These are phyloP conservation scores for Seriola dumerili DNA, from an alignment of 2,113 vertebrate species.

Conservation along the genomic window DNA sequence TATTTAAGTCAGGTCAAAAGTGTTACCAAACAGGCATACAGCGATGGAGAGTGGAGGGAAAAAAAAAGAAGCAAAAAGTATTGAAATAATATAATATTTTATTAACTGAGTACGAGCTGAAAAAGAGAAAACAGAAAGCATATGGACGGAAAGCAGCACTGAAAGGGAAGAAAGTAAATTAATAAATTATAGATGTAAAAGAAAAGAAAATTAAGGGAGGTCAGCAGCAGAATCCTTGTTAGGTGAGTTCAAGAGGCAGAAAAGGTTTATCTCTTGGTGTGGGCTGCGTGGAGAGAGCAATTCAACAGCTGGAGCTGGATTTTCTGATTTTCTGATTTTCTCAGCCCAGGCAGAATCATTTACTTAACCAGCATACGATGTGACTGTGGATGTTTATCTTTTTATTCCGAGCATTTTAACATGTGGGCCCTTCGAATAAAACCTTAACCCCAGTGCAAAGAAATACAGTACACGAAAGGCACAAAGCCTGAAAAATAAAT, in stretches of 20 bases:
- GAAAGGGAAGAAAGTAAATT: slow-evolving; percentile 56
- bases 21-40: slow-evolving; percentile 30
- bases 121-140: slow-evolving; percentile 37
- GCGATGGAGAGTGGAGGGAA: background rate
- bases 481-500: background rate
- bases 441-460: background rate
- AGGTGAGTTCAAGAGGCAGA: slow-evolving; percentile 38
- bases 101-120: slow-evolving; percentile 33
- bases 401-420: background rate
- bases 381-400: background rate
- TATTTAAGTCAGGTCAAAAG: slow-evolving; percentile 71
- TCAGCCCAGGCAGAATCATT: background rate
- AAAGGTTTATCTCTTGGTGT: slow-evolving; percentile 38
- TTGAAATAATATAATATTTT: background rate
- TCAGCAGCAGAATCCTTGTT: slow-evolving; percentile 50
- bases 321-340: background rate
- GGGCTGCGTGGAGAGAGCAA: slow-evolving; percentile 29
- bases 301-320: background rate
- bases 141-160: slow-evolving; percentile 46
- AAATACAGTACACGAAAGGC: background rate
- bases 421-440: background rate
- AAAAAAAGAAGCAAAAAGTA: background rate
- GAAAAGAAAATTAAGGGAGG: slow-evolving; percentile 40
- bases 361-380: background rate
- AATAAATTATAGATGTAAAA: slow-evolving; percentile 37